These are phyloP conservation scores for Epinephelus lanceolatus DNA, from an alignment of 2,113 vertebrate species.

Conservation along the genomic window DNA sequence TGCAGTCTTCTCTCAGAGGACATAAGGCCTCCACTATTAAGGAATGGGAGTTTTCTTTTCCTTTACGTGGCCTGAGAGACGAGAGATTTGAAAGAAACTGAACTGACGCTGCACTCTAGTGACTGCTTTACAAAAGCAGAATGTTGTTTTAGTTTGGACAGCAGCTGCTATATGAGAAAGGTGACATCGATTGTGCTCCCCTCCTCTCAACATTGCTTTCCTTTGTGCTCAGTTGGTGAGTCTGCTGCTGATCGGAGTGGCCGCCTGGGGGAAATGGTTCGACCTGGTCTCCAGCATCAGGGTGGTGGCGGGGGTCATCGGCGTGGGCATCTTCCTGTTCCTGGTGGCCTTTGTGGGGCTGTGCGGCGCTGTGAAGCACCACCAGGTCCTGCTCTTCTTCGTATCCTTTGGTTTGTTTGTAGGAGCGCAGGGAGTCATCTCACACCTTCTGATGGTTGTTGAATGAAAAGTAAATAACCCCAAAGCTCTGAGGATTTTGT, in stretches of 20 bases:
- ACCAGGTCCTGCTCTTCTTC: constrained; percentile 98
- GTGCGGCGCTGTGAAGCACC: constrained; percentile 94
- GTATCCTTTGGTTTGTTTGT: constrained; percentile 90
- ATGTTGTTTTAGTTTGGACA: too few species aligned
- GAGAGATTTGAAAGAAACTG: not conserved
- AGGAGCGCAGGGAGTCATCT: not conserved
- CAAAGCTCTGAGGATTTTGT: not conserved
- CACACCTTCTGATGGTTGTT: not conserved
- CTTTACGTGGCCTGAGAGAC: not conserved
- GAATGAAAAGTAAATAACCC: not conserved
- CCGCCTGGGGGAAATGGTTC: constrained; percentile 96
- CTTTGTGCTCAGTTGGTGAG: constrained; percentile 90
- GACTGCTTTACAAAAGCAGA: too few species aligned
- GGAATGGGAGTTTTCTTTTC: too few species aligned
- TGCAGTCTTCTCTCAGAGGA: too few species aligned
- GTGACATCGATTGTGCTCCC: too few species aligned
- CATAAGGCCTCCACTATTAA: not conserved
- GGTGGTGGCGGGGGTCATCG: constrained; percentile 93
- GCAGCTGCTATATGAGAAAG: too few species aligned
- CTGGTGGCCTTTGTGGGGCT: constrained; percentile 94
- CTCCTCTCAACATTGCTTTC: not conserved
- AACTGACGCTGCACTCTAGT: too few species aligned
- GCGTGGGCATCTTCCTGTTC: constrained; percentile 94
- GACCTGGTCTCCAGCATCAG: constrained; percentile 96
- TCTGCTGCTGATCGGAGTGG: constrained; percentile 94